Conservation (phyloP, 2,888 invertebrate genomes). For the Argyresthia goedartella region DNA sequence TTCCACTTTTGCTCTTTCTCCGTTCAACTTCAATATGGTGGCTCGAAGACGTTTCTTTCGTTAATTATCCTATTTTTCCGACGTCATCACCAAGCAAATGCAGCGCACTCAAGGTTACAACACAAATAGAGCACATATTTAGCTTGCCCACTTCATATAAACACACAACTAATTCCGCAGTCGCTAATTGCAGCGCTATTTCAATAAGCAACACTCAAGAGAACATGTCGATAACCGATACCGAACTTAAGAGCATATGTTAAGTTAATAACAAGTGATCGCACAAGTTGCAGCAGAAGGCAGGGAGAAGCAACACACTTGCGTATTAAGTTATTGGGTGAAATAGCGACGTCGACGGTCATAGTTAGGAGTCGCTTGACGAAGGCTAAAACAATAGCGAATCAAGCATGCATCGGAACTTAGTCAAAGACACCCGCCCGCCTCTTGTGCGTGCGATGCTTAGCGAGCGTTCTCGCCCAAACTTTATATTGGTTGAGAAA, state of each 20-base stretch:
- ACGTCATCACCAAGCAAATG: neutral
- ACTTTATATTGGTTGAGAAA: conserved; percentile 65
- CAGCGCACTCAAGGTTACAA: neutral
- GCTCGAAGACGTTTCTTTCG: neutral
- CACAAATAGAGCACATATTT: no score
- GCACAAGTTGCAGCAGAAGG: conserved; percentile 37
- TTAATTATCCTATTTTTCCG: no score
- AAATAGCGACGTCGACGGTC: conserved; percentile 31
- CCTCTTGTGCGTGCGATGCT: conserved; percentile 60
- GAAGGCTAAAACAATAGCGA: conserved; percentile 56
- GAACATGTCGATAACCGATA: conserved; percentile 31
- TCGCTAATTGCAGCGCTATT: conserved; percentile 5
- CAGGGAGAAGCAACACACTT: conserved; percentile 38
- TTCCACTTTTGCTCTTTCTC: conserved; percentile 2
- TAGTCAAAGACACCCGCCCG: conserved; percentile 46
- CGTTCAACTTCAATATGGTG: neutral
- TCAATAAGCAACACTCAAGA: conserved; percentile 10
- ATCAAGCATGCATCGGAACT: conserved; percentile 67
- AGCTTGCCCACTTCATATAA: no score
- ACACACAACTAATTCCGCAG: conserved; percentile 1
- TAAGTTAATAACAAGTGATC: conserved; percentile 57
- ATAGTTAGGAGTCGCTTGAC: conserved; percentile 48
- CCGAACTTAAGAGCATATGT: conserved; percentile 44
- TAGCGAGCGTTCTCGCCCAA: conserved; percentile 44
- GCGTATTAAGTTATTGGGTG: conserved; percentile 35